phyloP scores from a whole-genome alignment of 2,113 vertebrate species.

The Bubo blakistoni region DNA sequence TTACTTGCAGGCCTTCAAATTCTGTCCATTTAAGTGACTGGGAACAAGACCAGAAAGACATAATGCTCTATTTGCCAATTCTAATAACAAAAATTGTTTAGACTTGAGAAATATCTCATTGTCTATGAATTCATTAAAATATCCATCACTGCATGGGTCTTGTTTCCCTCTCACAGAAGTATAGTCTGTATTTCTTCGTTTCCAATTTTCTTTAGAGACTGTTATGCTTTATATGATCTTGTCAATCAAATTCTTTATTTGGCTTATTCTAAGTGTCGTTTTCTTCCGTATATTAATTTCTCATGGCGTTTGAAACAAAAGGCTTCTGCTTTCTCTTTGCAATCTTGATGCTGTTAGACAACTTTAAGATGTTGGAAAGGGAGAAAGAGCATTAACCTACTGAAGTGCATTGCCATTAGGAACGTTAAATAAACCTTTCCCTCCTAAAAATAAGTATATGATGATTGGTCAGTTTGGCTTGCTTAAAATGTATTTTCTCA shows the following conservation, averaged over 20 bases:
- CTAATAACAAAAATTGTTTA: neutral
- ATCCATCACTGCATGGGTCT: neutral
- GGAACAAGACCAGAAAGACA: neutral
- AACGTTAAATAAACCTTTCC: neutral
- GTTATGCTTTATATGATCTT: neutral
- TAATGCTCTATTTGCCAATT: neutral
- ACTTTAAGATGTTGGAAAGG: neutral
- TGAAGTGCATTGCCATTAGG: neutral
- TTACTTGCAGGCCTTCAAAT: neutral
- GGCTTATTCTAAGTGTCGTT: neutral
- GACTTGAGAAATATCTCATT: neutral
- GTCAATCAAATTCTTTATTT: neutral
- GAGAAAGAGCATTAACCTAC: neutral
- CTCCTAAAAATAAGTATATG: neutral
- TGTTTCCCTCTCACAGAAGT: neutral
- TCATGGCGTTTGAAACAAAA: neutral
- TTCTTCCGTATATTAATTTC: neutral
- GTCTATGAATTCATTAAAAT: neutral
- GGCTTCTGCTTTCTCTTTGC: neutral
- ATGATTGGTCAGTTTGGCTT: neutral
- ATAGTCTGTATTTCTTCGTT: neutral
- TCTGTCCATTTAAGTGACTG: neutral
- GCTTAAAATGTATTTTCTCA: neutral
- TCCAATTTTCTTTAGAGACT: neutral
- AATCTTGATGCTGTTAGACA: neutral